phyloP scores from a whole-genome alignment of 2,113 vertebrate species.

The Labrus mixtus region DNA sequence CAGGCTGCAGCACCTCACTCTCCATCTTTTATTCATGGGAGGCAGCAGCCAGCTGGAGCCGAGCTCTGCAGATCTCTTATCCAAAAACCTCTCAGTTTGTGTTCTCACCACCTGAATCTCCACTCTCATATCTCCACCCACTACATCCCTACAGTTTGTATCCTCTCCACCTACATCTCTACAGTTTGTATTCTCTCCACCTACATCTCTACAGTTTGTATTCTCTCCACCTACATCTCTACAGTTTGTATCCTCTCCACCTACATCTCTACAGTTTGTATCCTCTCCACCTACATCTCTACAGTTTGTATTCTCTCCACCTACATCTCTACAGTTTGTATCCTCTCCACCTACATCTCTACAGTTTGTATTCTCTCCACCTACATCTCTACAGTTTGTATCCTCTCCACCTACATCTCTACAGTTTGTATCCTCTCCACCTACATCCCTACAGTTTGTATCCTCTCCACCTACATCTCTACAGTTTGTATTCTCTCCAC shows the following conservation, averaged over 20 bases:
- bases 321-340: background rate
- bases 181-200: background rate
- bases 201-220: background rate
- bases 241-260: background rate
- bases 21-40: conserved; percentile 1
- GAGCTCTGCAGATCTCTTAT: background rate
- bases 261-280: background rate
- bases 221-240: background rate
- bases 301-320: background rate
- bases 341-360: background rate
- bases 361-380: background rate
- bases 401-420: background rate
- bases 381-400: background rate
- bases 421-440: background rate
- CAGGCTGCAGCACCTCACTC: background rate
- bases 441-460: background rate
- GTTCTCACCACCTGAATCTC: background rate
- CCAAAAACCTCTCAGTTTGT: background rate
- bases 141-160: background rate
- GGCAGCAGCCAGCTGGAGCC: background rate
- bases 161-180: background rate
- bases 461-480: background rate
- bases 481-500: background rate
- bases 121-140: background rate
- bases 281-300: background rate